Base-by-base conservation (phyloP, 2,888 invertebrate genomes). In the Cenopis cana region DNA sequence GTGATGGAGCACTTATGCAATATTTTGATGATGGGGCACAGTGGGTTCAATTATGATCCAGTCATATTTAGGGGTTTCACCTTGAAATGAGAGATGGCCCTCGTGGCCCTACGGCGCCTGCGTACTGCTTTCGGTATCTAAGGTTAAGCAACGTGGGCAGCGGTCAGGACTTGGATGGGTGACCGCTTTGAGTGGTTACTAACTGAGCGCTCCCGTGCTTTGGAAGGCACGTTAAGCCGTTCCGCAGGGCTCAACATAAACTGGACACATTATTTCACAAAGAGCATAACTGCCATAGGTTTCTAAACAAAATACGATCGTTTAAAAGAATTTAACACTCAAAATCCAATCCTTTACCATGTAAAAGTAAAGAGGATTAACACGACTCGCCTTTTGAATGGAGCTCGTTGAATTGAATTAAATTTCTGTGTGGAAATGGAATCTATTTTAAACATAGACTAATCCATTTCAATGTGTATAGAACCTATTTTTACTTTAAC, bases 361-460 rank as follows among this genome's bases (percentile, higher is more conserved):
- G 60, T 38, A 29, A 41, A 59, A 29, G 38, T 29, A 41, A 52
- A 68, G 41, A 60, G 68, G 60, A 68, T 60, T 38, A 38, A 33
- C 29, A n/a, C 3, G 49, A n/a, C 24, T 54, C 49, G 1, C 24
- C 9, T 54, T 64, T 64, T 64, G 36, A 64, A 52, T 52, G 20
- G 52, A 52, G n/a, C 52, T 64, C 38, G 36, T 38, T 52, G 52
- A 36, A 62, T 62, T 52, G 62, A 52, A 52, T 62, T 52, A 52
- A 52, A 36, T 62, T 50, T 52, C 52, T 50, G 33, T 29, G 60
- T 60, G 60, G 38, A 54, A 54, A 33, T 18, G 38, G 29, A 46
- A 54, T 33, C 41, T 41, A 41, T 60, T 68, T 60, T 41, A 18
- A 29, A 41, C 29, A 14, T 17, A 9, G 18, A 20, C 54, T 68